Base-by-base conservation (phyloP, 2,797 vertebrate species). In the Bryconaethiops microstoma region DNA sequence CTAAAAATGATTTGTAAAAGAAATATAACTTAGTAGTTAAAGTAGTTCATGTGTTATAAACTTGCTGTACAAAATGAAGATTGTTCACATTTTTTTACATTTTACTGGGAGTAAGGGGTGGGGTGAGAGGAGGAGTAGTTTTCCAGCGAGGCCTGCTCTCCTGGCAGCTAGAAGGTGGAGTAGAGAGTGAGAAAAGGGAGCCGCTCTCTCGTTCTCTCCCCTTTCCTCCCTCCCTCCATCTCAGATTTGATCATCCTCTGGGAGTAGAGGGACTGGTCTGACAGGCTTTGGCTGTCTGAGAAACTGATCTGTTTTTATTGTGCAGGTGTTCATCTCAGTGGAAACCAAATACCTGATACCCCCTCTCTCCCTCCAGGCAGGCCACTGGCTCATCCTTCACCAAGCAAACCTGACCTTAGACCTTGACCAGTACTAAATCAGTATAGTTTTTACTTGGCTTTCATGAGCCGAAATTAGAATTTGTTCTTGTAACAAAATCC, bases 281-380 rank as follows among this genome's bases (percentile, higher is more conserved):
- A 71, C 84, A 74, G 67, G 82, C 72, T 87, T 45, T 52, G 65
- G 64, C n/a, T 42, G 50, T 48, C 64, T 65, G 7, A 67, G 59
- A 77, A 81, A 23, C 69, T 0, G 35, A 29, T 23, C 55, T 70
- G 64, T 80, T 75, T 57, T 25, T 76, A 76, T 83, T 75, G 16
- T 74, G 54, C 19, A 14, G 1, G 40, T 71, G 62, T 52, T 76
- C 60, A 42, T 59, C 39, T 60, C 21, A 2, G 23, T 74, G 55
- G 62, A 69, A 77, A 50, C 19, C 0, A 9, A 68, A 69, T 19
- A 74, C 74, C 40, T 4, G 55, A 75, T 81, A 70, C 67, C 57
- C n/a, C 16, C 35, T 57, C 39, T 45, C 68, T 50, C 17, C 29
- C 74, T 35, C 39, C 42, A 42, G 29, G 9, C 21, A 63, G 39